phyloP scores from a whole-genome alignment of 2,888 invertebrate species.

The Teinopalpus imperialis region DNA sequence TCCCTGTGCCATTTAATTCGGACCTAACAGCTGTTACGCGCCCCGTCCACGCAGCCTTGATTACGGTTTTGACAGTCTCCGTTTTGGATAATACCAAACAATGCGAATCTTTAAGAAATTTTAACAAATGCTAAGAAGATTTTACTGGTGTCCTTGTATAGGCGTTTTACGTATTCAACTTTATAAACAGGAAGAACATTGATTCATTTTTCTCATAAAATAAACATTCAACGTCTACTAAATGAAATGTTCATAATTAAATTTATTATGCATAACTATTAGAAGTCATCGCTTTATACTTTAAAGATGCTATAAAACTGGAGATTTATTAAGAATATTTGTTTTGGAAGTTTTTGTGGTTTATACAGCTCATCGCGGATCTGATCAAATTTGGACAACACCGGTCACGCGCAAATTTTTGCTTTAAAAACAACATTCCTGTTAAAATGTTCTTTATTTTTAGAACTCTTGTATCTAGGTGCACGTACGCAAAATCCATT shows the following conservation, averaged over 20 bases:
- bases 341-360: not conserved
- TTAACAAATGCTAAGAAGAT: not conserved
- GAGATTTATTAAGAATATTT: conserved; percentile 4
- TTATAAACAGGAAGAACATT: conserved; percentile 21
- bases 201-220: conserved; percentile 9
- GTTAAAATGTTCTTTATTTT: conserved; percentile 2
- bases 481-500: conserved; percentile 3
- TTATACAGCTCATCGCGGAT: conserved; percentile 1
- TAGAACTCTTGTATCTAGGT: conserved; percentile 5
- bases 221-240: not conserved
- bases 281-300: conserved; percentile 25
- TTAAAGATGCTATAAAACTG: conserved; percentile 19
- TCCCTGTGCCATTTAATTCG: conserved; percentile 74
- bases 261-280: conserved; percentile 18
- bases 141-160: conserved; percentile 16
- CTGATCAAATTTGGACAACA: conserved; percentile 5
- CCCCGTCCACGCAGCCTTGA: conserved; percentile 36
- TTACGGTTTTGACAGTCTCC: conserved; percentile 30
- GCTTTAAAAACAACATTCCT: conserved; percentile 11
- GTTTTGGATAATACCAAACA: conserved; percentile 15
- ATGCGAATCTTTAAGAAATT: conserved; percentile 1
- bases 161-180: conserved; percentile 8
- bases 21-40: conserved; percentile 36
- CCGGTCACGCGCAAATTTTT: not conserved
- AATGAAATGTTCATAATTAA: conserved; percentile 6